Evolutionary conservation across 1,140 invertebrate species (phyloP).

Genomic region (Drosophila simulans): DNA sequence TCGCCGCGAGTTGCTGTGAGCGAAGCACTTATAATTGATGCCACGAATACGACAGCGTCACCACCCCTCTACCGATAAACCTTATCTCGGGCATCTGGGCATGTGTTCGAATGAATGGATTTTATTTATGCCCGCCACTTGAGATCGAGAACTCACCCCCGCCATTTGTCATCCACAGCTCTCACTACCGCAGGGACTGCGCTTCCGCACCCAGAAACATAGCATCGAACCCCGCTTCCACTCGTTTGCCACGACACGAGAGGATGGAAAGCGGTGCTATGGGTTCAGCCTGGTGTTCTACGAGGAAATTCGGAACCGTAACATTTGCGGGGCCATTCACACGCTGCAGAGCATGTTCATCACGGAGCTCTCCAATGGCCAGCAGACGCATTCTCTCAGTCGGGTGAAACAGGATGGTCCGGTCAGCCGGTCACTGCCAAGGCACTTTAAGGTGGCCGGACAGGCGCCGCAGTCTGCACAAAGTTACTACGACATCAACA

Average conservation of each 20-base stretch:
- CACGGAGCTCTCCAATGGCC: constrained; percentile 93
- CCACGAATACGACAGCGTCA: constrained; percentile 50
- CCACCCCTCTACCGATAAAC: constrained; percentile 32
- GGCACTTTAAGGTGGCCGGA: constrained; percentile 94
- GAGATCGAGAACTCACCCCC: neutral
- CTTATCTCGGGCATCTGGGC: constrained; percentile 55
- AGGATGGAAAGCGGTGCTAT: constrained; percentile 97
- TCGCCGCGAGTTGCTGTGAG: constrained; percentile 7
- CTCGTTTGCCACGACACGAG: constrained; percentile 97
- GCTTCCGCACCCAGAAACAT: constrained; percentile 97
- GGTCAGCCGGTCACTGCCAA: constrained; percentile 91
- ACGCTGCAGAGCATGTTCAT: constrained; percentile 96
- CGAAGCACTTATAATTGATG: constrained; percentile 66
- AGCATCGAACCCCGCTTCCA: constrained; percentile 95
- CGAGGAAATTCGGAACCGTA: constrained; percentile 96
- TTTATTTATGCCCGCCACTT: constrained; percentile 37
- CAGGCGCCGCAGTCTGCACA: constrained; percentile 90
- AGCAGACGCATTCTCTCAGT: constrained; percentile 87
- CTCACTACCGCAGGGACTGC: constrained; percentile 95
- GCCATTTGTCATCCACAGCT: constrained; percentile 87
- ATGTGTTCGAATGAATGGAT: constrained; percentile 52
- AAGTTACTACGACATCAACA: constrained; percentile 96
- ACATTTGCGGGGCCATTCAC: constrained; percentile 97
- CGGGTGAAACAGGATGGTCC: constrained; percentile 87
- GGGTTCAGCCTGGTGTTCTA: constrained; percentile 98